phyloP scores from a whole-genome alignment of 2,888 invertebrate genomes.

The Mesoligia furuncula region DNA sequence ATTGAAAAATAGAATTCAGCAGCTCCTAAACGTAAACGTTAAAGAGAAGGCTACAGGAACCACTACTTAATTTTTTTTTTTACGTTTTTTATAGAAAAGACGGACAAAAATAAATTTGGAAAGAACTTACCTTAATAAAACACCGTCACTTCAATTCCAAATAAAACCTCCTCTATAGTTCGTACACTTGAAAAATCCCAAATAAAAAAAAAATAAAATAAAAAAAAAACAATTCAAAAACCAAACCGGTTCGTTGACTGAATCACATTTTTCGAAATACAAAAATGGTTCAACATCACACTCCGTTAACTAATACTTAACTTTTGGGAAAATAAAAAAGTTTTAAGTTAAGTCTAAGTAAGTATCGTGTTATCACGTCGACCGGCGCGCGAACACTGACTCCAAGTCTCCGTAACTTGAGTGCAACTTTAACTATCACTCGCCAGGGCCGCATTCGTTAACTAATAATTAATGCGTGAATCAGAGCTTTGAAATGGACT shows the following conservation, averaged over 20 bases:
- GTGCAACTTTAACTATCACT: conserved; percentile 71
- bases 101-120: neutral
- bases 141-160: conserved; percentile 72
- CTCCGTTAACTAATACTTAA: conserved; percentile 68
- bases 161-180: conserved; percentile 66
- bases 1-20: neutral
- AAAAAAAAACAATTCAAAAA: conserved; percentile 64
- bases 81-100: too few species aligned
- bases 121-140: conserved; percentile 71
- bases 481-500: conserved; percentile 62
- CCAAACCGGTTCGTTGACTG: conserved; percentile 78
- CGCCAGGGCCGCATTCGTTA: conserved; percentile 68
- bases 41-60: neutral
- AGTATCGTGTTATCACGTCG: conserved; percentile 64
- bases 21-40: neutral
- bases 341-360: conserved; percentile 57
- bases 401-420: conserved; percentile 46
- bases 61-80: too few species aligned
- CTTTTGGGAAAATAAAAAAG: conserved; percentile 57
- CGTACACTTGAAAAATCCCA: conserved; percentile 68
- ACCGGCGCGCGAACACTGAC: conserved; percentile 66
- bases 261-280: conserved; percentile 87
- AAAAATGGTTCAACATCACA: conserved; percentile 85
- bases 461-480: conserved; percentile 56
- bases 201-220: conserved; percentile 63